Base-by-base conservation (phyloP, 2,113 vertebrate genomes). In the Stercorarius parasiticus region DNA sequence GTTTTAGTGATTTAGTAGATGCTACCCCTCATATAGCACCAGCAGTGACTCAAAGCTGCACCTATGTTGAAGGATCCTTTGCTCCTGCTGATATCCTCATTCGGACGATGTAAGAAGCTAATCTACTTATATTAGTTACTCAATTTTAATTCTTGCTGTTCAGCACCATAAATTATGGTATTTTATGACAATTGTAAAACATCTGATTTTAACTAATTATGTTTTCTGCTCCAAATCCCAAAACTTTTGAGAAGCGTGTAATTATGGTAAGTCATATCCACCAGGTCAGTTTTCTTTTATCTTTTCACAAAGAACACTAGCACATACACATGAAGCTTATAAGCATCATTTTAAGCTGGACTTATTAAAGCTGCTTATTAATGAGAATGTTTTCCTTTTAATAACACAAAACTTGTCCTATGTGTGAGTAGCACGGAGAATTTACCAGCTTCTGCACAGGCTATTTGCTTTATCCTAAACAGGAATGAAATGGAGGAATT, bases 121-220 rank as follows among this genome's bases (percentile, higher is more conserved):
- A 89, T 53, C 30, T 82, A 56, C 91, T 69, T 70, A 27, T 78
- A 79, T 61, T 87, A 94, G 47, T 43, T 69, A 69, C 56, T 80
- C 58, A 59, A 38, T 64, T 78, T 85, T 88, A 79, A 87, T 86
- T 96, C 94, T 90, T 93, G 30, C 82, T 88, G 16, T 93, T 96
- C 84, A 91, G 17, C 49, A 29, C 49, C 62, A 56, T 65, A 85
- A 96, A 79, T 96, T 89, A 87, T 53, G 66, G 56, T 72, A 52
- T 65, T 90, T 90, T 89, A 72, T 45, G 66, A 77, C 12, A n/a
- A 53, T 43, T n/a, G 22, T 93, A 87, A 91, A 96, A 45, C 18
- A 10, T 18, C 45, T 91, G 58, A 91, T 91, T 94, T 93, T 67
- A 82, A 56, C 36, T 34, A 92, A 88, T 93, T 92, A 93, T 13